These are phyloP conservation scores for Sander lucioperca DNA, from an alignment of 2,113 vertebrate genomes.

Conservation along the genomic window DNA sequence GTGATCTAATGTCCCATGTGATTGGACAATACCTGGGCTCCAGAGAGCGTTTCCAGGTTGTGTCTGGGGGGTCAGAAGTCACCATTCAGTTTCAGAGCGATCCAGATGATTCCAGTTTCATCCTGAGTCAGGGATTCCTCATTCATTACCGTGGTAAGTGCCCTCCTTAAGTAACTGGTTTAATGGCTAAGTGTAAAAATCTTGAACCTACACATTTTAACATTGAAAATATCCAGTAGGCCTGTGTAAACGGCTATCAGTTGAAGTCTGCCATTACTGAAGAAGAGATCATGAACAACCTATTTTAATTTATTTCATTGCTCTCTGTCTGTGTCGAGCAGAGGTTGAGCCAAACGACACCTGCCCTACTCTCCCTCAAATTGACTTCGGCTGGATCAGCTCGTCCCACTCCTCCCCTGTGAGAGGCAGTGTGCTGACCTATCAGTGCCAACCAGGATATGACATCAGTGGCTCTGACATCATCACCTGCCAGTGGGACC, in stretches of 20 bases:
- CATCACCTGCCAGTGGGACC: constrained; percentile 95
- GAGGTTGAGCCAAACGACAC: constrained; percentile 95
- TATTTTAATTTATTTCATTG: background rate
- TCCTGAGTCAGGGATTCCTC: constrained; percentile 91
- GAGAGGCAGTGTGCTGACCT: constrained; percentile 92
- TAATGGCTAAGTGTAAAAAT: background rate
- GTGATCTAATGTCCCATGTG: constrained; percentile 89
- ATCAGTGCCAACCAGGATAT: constrained; percentile 94
- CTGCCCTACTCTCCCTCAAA: constrained; percentile 88
- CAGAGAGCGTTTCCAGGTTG: constrained; percentile 89
- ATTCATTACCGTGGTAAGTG: constrained; percentile 90
- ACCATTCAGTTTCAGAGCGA: constrained; percentile 95
- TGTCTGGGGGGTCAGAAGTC: constrained; percentile 90
- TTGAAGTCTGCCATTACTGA: background rate
- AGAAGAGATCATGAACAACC: background rate
- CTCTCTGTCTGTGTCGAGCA: constrained; percentile 63
- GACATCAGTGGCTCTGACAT: constrained; percentile 94
- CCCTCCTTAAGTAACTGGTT: background rate
- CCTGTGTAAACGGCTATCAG: background rate
- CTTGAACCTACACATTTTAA: background rate
- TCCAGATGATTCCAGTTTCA: constrained; percentile 88
- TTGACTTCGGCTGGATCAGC: constrained; percentile 92
- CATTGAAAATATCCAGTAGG: background rate
- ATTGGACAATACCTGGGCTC: constrained; percentile 92
- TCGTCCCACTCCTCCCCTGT: constrained; percentile 91